A percentile compares a stretch with the other conserved stretches of the same genome.
Conservation (phyloP, 2,113 vertebrate species). For the Lepisosteus oculatus region DNA sequence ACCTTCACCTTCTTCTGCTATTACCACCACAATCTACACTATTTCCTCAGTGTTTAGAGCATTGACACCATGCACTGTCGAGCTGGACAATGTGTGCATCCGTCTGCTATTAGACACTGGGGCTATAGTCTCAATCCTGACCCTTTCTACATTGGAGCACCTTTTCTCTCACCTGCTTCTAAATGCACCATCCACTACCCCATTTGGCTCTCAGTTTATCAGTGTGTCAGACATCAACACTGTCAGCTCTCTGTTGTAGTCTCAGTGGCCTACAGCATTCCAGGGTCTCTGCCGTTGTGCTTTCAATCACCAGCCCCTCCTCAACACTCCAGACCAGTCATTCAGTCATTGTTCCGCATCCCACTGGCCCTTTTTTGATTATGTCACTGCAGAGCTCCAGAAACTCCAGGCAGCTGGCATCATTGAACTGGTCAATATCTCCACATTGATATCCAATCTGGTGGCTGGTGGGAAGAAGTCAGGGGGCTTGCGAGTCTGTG, state of each 20-base stretch:
- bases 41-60: background rate
- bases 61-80: conserved; percentile 16
- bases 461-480: background rate
- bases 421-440: background rate
- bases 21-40: background rate
- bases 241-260: too few relatives aligned
- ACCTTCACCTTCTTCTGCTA: background rate
- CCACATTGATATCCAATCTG: background rate
- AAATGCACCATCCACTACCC: background rate
- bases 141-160: background rate
- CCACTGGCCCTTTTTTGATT: background rate
- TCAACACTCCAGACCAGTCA: background rate
- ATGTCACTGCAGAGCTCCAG: background rate
- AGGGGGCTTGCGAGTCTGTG: too few relatives aligned
- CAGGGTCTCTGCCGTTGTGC: too few relatives aligned
- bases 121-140: conserved; percentile 5
- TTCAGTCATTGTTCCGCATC: background rate
- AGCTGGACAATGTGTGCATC: conserved; percentile 11
- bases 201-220: background rate
- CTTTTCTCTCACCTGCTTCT: conserved; percentile 1
- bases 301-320: too few relatives aligned
- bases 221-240: background rate
- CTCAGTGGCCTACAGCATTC: too few relatives aligned
- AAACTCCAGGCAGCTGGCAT: background rate
- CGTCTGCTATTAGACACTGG: conserved; percentile 13